Evolutionary conservation across 2,888 invertebrate species (phyloP), one percentile per base, ranked within the genome.

Genomic region (Incurvaria masculella): DNA sequence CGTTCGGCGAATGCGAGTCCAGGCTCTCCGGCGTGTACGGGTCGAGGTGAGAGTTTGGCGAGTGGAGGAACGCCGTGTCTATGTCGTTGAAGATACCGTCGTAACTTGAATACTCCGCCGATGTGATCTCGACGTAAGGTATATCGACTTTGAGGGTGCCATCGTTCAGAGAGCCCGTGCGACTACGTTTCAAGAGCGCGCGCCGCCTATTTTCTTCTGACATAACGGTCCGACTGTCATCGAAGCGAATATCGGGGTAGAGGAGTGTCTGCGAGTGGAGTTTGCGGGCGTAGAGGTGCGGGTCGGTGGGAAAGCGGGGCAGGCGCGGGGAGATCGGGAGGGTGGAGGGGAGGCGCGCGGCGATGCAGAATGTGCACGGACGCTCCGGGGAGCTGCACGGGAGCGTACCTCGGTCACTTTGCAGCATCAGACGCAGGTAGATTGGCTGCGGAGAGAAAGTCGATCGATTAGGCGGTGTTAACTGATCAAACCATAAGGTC

Each of bases 11-110:
- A 58, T 84, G 88, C 19, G 89, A 89, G 59, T 90, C 90, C 53
- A 85, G 80, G 64, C 89, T 89, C 60, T 91, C 91, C n/a, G 91
- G 91, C 0, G 91, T 91, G 58, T 91, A 91, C 0, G 91, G 90
- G 57, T 89, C 89, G 59, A 84, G 69, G 59, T 72, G 74, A 3
- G 56, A 66, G 2, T 61, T 54, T 0, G 69, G 70, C 8, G 65
- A 65, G 40, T 51, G 50, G 1, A 84, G 61, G 21, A 80, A 60
- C 1, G 79, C 74, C 4, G 69, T 72, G 55, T 84, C 83, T 11
- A 82, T 66, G 47, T 80, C 79, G 54, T 82, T 82, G 49, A 80
- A 80, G 14, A 82, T 70, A 1, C 66, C 65, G 19, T 74, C 71
- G 46, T 54, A 64, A 43, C 65, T 70, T 0, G 59, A 67, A 42